Evolutionary conservation across 2,797 vertebrate genomes (phyloP), one percentile per base, ranked within the genome.

Genomic region (Myripristis murdjan): DNA sequence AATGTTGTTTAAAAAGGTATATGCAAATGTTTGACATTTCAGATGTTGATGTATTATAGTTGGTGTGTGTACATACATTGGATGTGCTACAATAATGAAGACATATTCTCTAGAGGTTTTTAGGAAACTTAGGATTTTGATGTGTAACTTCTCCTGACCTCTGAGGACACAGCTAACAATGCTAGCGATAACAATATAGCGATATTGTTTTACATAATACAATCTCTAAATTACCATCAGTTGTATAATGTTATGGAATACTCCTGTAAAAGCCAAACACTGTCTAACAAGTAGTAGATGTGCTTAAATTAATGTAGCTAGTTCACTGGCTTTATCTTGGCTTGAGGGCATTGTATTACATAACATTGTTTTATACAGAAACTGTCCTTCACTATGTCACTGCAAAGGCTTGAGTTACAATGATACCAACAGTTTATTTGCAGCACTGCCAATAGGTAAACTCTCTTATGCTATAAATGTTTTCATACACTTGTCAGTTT

Each of bases 21-120:
- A 92, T 93, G 89, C 83, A 91, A 88, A 81, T 63, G 64, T 63
- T 79, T 83, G 66, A 72, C 61, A 70, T 83, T 85, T 82, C 60
- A 77, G 75, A 79, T 52, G 24, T n/a, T 81, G 70, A 70, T 86
- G 77, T 89, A 68, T 73, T 52, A 83, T 76, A 77, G 66, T 60
- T 22, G 0, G 39, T 70, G 53, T 44, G 51, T 72, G 55, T 74
- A 51, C 67, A 71, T 80, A 79, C 59, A 20, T n/a, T 70, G 68
- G 39, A 46, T 75, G 77, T 83, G 47, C 46, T 73, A 48, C 22
- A 75, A 70, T 68, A 64, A 74, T 37, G 44, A 76, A 55, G 63
- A 75, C 31, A 74, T n/a, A 44, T 64, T 62, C 61, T 81, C 63
- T 33, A 49, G 63, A 62, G 64, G 60, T 86, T 85, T 82, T 84